Percentiles rank a stretch among this genome's conserved stretches.
Conservation (phyloP, 2,888 invertebrate species). For the Mesorhabditis spiculigera region DNA sequence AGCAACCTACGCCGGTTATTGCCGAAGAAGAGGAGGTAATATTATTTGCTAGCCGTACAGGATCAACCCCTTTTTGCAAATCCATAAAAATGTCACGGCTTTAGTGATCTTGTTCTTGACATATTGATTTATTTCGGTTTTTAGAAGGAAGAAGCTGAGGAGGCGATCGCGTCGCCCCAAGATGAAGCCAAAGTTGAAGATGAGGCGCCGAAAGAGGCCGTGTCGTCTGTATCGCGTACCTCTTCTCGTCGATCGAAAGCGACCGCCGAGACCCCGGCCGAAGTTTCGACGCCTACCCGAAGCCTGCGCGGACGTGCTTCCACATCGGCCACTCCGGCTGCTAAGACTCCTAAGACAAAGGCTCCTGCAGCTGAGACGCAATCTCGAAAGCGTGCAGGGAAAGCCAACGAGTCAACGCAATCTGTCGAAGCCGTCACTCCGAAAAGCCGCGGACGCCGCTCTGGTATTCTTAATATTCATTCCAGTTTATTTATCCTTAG, state of each 20-base stretch:
- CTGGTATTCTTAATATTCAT: no score
- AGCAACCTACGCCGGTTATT: no score
- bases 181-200: not conserved
- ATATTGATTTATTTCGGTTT: no score
- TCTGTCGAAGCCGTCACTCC: conserved; percentile 14
- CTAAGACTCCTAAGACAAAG: conserved; percentile 1
- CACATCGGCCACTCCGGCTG: conserved; percentile 1
- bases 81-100: no score
- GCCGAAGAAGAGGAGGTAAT: no score
- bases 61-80: no score
- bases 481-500: not conserved
- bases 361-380: conserved; percentile 13
- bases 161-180: not conserved
- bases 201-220: not conserved
- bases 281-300: not conserved
- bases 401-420: conserved; percentile 9
- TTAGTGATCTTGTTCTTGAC: no score
- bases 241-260: not conserved
- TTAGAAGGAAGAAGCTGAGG: conserved; percentile 10
- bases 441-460: conserved; percentile 4
- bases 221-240: not conserved
- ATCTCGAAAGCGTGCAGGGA: conserved; percentile 11
- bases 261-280: conserved; percentile 9
- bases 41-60: no score
- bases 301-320: conserved; percentile 6